A percentile compares a stretch with the other conserved stretches of the same genome.
phyloP scores from a whole-genome alignment of 2,797 vertebrate species.

The Aldrovandia affinis region DNA sequence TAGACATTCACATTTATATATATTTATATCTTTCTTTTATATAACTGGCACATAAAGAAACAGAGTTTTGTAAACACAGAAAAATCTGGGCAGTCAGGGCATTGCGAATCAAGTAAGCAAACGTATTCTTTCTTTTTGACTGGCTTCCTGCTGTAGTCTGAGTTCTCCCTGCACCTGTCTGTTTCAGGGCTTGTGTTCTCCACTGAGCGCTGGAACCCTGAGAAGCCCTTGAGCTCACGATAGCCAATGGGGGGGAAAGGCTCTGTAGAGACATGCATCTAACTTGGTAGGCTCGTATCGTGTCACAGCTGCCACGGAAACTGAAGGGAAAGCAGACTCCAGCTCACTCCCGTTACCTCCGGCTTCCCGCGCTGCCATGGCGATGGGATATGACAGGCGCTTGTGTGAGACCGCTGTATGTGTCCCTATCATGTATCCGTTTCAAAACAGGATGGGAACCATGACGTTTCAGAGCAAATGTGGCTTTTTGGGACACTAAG shows the following conservation, averaged over 20 bases:
- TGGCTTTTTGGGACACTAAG: background rate
- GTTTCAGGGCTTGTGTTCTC: background rate
- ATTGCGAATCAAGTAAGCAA: no score
- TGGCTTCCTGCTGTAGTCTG: background rate
- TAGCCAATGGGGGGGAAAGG: background rate
- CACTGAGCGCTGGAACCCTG: background rate
- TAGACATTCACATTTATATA: background rate
- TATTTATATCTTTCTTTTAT: background rate
- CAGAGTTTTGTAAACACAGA: background rate
- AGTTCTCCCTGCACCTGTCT: background rate
- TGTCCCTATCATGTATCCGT: background rate
- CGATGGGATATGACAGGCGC: background rate
- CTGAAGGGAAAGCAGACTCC: background rate
- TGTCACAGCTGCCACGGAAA: background rate
- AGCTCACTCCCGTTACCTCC: background rate
- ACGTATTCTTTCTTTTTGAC: background rate
- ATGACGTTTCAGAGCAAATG: background rate
- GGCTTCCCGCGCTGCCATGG: background rate
- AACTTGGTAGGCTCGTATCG: background rate
- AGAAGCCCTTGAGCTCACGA: background rate
- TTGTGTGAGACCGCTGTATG: background rate
- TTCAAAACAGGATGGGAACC: background rate
- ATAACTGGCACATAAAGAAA: background rate
- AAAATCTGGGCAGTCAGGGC: background rate
- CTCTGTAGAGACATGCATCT: background rate